Evolutionary conservation across 2,113 vertebrate species (phyloP), one percentile per base, ranked within the genome.

Genomic region (Muntiacus reevesi): DNA sequence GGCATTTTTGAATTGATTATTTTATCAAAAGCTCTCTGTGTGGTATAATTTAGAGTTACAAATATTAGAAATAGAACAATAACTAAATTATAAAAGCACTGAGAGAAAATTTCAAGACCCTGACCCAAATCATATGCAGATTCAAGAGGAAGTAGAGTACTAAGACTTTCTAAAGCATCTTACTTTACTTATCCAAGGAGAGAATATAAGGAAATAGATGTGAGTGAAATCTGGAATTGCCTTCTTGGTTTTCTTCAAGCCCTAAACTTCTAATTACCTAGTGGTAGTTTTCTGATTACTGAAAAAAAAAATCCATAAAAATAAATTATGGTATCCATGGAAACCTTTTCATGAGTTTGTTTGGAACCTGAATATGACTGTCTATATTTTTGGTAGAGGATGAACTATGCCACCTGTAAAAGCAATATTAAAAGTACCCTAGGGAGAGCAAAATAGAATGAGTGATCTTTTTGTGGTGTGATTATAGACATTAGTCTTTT

Each of bases 401-500:
- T 97, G 93, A 97, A 95, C 55, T 25, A 7, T 94, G 71, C 67
- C 97, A 95, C 97, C 91, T 87, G 78, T 94, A 96, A 98, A 93
- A 97, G 62, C 88, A 97, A 96, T 97, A 96, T 96, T 97, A 97
- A 98, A 96, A 84, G 78, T 79, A 30, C 94, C 91, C 94, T 76
- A 91, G 71, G 76, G 97, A 97, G 57, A 84, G 43, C 17, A 97
- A 97, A 98, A 94, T 74, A 94, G 93, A 97, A 97, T 84, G 82
- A 96, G n/a, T 21, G 71, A 96, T 95, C 96, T 98, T 95, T 94
- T 90, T 96, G 74, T 86, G 33, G 67, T 94, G 10, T 94, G 64
- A 98, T 98, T 98, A 97, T 91, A 98, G 94, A 97, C 62, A 97
- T 96, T 96, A 97, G 94, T 98, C 88, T 98, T 94, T 89, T 97